Percentiles rank a stretch among this genome's conserved stretches.
Conservation (phyloP, 2,113 vertebrate species). For the Siphamia tubifer region DNA sequence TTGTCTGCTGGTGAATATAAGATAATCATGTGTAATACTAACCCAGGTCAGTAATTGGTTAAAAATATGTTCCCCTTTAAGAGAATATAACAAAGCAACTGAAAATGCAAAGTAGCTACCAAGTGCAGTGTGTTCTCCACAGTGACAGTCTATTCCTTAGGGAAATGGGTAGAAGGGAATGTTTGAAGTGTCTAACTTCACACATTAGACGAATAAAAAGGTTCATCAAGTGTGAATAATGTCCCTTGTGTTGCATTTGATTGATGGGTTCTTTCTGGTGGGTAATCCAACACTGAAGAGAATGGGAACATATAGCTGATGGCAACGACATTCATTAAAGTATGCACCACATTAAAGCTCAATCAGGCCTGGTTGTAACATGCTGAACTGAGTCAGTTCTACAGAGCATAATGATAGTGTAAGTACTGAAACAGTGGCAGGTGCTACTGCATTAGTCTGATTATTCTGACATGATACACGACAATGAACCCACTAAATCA, state of each 20-base stretch:
- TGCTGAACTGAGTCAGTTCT: background rate
- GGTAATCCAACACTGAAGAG: conserved; percentile 5
- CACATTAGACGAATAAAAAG: conserved; percentile 28
- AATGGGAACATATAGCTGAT: conserved; percentile 6
- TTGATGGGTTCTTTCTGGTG: conserved; percentile 23
- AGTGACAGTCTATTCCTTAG: conserved; percentile 2
- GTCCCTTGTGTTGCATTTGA: conserved; percentile 26
- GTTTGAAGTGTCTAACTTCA: conserved; percentile 28
- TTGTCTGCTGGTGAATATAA: too few species aligned
- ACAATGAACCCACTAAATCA: too few species aligned
- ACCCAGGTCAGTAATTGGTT: background rate
- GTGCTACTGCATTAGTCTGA: background rate
- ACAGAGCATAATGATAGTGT: background rate
- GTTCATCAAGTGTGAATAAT: conserved; percentile 30
- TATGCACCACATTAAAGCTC: conserved; percentile 3
- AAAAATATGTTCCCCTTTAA: background rate
- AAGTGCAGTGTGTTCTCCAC: background rate
- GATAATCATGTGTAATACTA: too few species aligned
- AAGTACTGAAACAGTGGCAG: background rate
- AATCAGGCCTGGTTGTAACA: background rate
- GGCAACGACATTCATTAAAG: conserved; percentile 7
- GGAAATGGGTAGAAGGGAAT: background rate
- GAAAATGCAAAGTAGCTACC: background rate
- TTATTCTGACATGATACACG: background rate
- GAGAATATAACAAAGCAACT: background rate